Percentiles rank a stretch among this genome's conserved stretches.
phyloP scores from a whole-genome alignment of 2,888 invertebrate species.

The Tigriopus californicus region DNA sequence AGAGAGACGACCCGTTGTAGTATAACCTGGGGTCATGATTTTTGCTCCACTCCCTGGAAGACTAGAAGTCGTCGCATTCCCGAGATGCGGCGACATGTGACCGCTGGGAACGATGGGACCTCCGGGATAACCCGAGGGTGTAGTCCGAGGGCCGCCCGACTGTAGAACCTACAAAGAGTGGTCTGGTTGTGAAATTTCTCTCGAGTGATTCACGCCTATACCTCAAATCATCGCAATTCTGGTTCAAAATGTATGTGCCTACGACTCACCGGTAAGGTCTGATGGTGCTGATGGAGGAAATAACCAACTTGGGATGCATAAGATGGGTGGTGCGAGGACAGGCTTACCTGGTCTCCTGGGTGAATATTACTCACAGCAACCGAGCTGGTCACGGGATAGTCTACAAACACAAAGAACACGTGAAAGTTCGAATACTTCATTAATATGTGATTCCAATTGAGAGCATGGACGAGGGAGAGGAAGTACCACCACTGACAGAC shows the following conservation, averaged over 20 bases:
- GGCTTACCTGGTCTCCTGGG: conserved; percentile 24
- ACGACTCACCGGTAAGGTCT: conserved; percentile 33
- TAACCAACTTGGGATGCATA: conserved; percentile 27
- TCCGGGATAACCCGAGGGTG: conserved; percentile 15
- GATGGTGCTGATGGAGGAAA: conserved; percentile 14
- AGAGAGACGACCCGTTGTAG: neutral
- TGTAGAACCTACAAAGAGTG: neutral
- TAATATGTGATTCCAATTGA: conserved; percentile 19
- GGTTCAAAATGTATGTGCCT: neutral
- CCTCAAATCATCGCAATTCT: neutral
- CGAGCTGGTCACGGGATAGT: no score
- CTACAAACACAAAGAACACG: no score
- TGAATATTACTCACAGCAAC: conserved; percentile 8
- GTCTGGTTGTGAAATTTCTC: no score
- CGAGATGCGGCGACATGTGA: conserved; percentile 3
- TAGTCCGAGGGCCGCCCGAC: conserved; percentile 15
- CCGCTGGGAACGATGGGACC: conserved; percentile 14
- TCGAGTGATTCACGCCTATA: no score
- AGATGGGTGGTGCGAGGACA: conserved; percentile 39
- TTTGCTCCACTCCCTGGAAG: neutral
- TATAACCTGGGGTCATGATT: neutral
- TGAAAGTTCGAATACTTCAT: no score
- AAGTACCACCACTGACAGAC: no score
- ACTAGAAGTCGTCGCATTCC: conserved; percentile 6
- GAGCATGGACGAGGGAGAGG: no score